Evolutionary conservation across 1,140 invertebrate genomes (phyloP), one percentile per base, ranked within the genome.

Genomic region (Lepidurus couesii): DNA sequence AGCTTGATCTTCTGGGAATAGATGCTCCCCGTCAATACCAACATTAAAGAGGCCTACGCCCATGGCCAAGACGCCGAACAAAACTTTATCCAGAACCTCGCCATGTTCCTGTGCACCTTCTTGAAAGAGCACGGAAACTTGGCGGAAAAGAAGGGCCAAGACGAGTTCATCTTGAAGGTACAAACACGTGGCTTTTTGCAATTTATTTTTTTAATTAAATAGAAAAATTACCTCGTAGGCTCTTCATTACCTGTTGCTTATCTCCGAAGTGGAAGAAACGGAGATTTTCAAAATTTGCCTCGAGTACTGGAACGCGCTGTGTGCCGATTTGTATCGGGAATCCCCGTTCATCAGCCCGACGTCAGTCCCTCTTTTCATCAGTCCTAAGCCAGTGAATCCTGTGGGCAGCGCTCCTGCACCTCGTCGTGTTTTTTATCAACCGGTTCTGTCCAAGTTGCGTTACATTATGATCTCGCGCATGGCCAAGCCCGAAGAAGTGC

Each of bases 241-340:
- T 4, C 87, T 99, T 43, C 91, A 95, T 81, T 99, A 99, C 85
- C 89, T 99, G 80, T 92, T 99, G 21, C 87, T 98, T 79, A 99
- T 99, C 83, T 99, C 97, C 24, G 95, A 98, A 88, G 97, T 99
- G 3, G 98, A 99, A 80, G 98, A 99, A 84, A 95, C 98, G 0
- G 98, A 99, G 88, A 98, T 99, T 78, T 99, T 99, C 84, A 99
- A 99, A 88, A 99, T 99, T 80, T 99, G 98, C 85, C 86, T 99
- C 26, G 98, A 99, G 85, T 99, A 98, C 85, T 99, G 98, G 98
- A 98, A 98, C 87, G 90, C 90, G 78, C 87, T 99, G 26, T 90
- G 94, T 21, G 90, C 94, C 76, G 95, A 98, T 84, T 87, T 99
- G 77, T 99, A 99, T 84, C 91, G 92, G 83, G 84, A 85, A 79